Conservation (phyloP, 2,113 vertebrate species). For the Epinephelus moara region DNA sequence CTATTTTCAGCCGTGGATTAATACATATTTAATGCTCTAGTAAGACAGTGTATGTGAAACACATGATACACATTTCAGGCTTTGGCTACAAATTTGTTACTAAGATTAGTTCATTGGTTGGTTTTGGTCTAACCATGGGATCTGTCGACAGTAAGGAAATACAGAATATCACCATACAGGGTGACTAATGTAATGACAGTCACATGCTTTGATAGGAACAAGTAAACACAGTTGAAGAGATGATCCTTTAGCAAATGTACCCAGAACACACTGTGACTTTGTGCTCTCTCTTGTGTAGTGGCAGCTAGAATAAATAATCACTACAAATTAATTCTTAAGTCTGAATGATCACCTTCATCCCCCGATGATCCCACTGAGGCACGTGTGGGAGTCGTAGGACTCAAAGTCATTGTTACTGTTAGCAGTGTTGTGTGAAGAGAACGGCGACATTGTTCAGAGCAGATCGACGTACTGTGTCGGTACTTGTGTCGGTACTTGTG, state of each 20-base stretch:
- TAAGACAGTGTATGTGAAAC: neutral
- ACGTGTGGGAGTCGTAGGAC: conserved; percentile 21
- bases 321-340: conserved; percentile 55
- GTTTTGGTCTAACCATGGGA: neutral
- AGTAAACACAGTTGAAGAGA: conserved; percentile 8
- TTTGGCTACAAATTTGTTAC: neutral
- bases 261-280: conserved; percentile 28
- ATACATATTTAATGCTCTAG: neutral
- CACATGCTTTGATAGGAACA: conserved; percentile 10
- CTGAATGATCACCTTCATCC: conserved; percentile 55
- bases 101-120: neutral
- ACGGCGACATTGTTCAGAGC: conserved; percentile 32
- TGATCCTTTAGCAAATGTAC: conserved; percentile 5
- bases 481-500: neutral
- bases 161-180: neutral
- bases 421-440: conserved; percentile 32
- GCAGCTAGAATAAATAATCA: conserved; percentile 46
- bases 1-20: neutral
- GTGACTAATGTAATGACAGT: neutral
- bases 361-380: conserved; percentile 14
- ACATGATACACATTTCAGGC: neutral
- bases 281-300: conserved; percentile 28
- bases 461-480: neutral
- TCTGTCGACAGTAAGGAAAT: neutral
- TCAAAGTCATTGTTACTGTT: conserved; percentile 31